phyloP scores from a whole-genome alignment of 2,888 invertebrate species.

The Andrena flavipes region DNA sequence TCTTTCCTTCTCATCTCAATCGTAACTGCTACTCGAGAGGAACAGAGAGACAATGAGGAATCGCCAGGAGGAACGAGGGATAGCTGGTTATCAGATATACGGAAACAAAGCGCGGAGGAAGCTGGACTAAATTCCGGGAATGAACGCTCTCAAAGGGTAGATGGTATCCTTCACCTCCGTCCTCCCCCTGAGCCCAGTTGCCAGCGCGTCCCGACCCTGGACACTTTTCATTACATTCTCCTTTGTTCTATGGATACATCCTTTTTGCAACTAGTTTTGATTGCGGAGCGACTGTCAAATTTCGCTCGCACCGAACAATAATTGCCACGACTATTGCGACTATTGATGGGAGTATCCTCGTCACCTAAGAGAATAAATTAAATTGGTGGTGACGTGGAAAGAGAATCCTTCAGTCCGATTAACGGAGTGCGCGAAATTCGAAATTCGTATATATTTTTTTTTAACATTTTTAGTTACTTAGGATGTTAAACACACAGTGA shows the following conservation, averaged over 20 bases:
- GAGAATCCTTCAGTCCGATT: too few species aligned
- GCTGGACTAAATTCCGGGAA: slow-evolving; percentile 72
- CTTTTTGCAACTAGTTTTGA: slow-evolving; percentile 67
- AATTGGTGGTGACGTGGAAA: too few species aligned
- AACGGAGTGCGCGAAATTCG: too few species aligned
- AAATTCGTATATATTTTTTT: too few species aligned
- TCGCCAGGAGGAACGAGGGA: slow-evolving; percentile 35
- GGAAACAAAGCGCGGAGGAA: slow-evolving; percentile 77
- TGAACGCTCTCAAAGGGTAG: slow-evolving; percentile 70
- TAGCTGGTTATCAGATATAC: slow-evolving; percentile 75
- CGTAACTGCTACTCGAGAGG: slow-evolving; percentile 28
- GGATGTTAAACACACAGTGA: too few species aligned
- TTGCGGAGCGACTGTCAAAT: slow-evolving; percentile 54
- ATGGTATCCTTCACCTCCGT: slow-evolving; percentile 67
- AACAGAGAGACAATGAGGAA: slow-evolving; percentile 7
- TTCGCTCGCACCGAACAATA: slow-evolving; percentile 10
- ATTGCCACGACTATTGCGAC: slow-evolving; percentile 20
- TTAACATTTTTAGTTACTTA: too few species aligned
- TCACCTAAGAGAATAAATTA: too few species aligned
- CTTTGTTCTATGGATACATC: slow-evolving; percentile 75
- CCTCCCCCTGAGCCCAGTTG: slow-evolving; percentile 2
- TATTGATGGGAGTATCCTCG: neutral
- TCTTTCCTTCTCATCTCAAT: slow-evolving; percentile 33
- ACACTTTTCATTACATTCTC: slow-evolving; percentile 79
- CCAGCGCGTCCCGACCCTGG: slow-evolving; percentile 60